These are phyloP conservation scores for Melinaea menophilus DNA, from an alignment of 2,888 invertebrate genomes.

Conservation along the genomic window DNA sequence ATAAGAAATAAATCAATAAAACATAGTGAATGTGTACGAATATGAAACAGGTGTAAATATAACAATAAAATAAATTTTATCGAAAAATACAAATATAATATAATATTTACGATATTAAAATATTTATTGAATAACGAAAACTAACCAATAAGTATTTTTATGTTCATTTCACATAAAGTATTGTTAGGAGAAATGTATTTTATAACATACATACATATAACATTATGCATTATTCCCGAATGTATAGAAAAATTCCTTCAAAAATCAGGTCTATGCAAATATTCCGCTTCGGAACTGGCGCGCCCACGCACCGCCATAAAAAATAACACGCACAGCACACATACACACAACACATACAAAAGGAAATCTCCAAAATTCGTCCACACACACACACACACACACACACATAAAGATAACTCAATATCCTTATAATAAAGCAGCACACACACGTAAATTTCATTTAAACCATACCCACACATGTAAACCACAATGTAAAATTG, in stretches of 20 bases:
- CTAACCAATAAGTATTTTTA: too few species aligned
- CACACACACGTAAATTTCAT: slow-evolving; percentile 21
- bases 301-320: slow-evolving; percentile 35
- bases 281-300: slow-evolving; percentile 32
- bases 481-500: slow-evolving; percentile 15
- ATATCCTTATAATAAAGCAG: slow-evolving; percentile 14
- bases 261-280: slow-evolving; percentile 33
- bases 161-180: too few species aligned
- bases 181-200: too few species aligned
- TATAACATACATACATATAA: too few species aligned
- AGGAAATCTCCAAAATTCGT: slow-evolving; percentile 35
- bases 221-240: too few species aligned
- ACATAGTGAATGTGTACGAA: too few species aligned
- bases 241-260: not conserved
- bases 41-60: too few species aligned
- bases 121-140: too few species aligned
- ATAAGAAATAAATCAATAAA: too few species aligned
- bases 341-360: slow-evolving; percentile 7
- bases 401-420: slow-evolving; percentile 19
- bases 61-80: too few species aligned
- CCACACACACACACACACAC: slow-evolving; percentile 30
- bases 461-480: slow-evolving; percentile 6
- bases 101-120: too few species aligned
- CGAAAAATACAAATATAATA: too few species aligned
- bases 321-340: slow-evolving; percentile 25